Evolutionary conservation across 2,888 invertebrate genomes (phyloP), one percentile per base, ranked within the genome.

Genomic region (Drosophila trichaetosa): DNA sequence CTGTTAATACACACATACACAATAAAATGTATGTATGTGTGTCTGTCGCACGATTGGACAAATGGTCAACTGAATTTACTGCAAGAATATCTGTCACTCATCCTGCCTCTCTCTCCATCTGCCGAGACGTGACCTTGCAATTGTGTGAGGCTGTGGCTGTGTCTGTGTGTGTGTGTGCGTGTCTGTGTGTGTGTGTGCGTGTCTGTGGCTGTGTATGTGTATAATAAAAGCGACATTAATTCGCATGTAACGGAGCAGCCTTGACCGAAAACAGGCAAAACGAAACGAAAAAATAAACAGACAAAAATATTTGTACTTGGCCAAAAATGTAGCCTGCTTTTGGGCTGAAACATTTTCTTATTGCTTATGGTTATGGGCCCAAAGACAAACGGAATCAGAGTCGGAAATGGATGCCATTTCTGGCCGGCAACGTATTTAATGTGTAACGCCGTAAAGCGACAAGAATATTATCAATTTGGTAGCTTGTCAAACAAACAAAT

Each of bases 261-360:
- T 82, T 89, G 87, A 81, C 89, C 89, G 79, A 85, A 83, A 65
- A 42, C 74, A 64, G 66, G 59, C 63, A 69, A 74, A 69, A 82
- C 69, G 34, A 65, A 65, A 64, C 42, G 40, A 53, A 61, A 52
- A 61, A 48, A 60, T 40, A 54, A 65, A 36, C 67, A 66, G 68
- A 80, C 69, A 62, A 57, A 48, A 61, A 53, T 34, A 49, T 63
- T 24, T 49, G 48, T n/a, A 54, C 18, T 38, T 40, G 49, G 24
- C 56, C 33, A 40, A 75, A 76, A 38, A 67, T 54, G 53, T 61
- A 60, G 77, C 48, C 66, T 49, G 60, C 62, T 71, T 61, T 68
- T 80, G 48, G 62, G 66, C 61, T 40, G 58, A 24, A 36, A 34
- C 38, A 64, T 56, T 27, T 63, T 29, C 31, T 27, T 49, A 21